phyloP scores from a whole-genome alignment of 2,888 invertebrate genomes.

The Laspeyria flexula region DNA sequence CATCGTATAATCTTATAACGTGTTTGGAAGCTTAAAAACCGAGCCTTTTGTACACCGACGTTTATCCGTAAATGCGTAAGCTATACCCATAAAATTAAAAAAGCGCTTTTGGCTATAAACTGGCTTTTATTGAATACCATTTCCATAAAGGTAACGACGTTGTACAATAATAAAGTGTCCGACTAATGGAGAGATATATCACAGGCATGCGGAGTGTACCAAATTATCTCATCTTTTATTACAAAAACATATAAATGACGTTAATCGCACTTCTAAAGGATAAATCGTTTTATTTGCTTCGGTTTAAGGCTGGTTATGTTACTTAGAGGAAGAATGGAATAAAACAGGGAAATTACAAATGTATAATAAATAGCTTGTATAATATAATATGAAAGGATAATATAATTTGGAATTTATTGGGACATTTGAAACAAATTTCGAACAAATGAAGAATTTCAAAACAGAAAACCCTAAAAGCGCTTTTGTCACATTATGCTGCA shows the following conservation, averaged over 20 bases:
- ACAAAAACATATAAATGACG: constrained; percentile 8
- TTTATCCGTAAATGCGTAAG: not conserved
- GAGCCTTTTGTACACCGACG: not conserved
- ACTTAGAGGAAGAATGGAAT: not conserved
- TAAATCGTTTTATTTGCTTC: constrained; percentile 1
- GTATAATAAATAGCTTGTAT: too few relatives aligned
- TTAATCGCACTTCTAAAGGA: constrained; percentile 7
- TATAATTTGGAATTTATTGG: too few relatives aligned
- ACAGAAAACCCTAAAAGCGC: too few relatives aligned
- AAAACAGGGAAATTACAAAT: too few relatives aligned
- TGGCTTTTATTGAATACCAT: constrained; percentile 28
- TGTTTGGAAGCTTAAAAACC: too few relatives aligned
- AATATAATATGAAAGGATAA: too few relatives aligned
- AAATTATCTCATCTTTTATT: constrained; percentile 34
- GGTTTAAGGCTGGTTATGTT: not conserved
- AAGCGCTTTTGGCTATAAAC: constrained; percentile 7
- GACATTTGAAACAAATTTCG: too few relatives aligned
- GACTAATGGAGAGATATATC: constrained; percentile 31
- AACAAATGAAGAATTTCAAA: too few relatives aligned
- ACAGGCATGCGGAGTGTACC: constrained; percentile 19
- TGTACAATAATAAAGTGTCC: constrained; percentile 30
- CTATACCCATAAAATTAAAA: not conserved
- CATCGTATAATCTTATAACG: too few relatives aligned
- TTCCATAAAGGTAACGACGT: constrained; percentile 28
- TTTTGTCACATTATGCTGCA: too few relatives aligned